These are phyloP conservation scores for Pollenia angustigena DNA, from an alignment of 2,888 invertebrate genomes.

Conservation along the genomic window DNA sequence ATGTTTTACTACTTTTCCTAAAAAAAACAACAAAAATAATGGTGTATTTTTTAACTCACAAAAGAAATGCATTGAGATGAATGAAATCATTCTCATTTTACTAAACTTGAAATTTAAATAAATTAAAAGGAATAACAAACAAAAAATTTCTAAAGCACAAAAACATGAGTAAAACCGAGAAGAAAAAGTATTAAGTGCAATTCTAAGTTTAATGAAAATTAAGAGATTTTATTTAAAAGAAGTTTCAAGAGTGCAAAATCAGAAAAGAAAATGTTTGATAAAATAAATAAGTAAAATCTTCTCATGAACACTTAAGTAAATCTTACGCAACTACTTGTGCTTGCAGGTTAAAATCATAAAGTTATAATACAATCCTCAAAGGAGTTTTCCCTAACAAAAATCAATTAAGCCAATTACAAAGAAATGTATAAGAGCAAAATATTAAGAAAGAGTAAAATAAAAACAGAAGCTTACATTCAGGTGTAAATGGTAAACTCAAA, in stretches of 20 bases:
- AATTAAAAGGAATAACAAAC: constrained; percentile 22
- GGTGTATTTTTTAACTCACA: not conserved
- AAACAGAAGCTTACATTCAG: constrained; percentile 21
- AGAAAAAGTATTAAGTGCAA: constrained; percentile 53
- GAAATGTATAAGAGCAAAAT: not conserved
- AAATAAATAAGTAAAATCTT: constrained; percentile 44
- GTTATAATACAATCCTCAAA: constrained; percentile 56
- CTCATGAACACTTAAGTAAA: constrained; percentile 44
- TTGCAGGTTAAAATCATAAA: constrained; percentile 52
- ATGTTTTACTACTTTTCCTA: constrained; percentile 22
- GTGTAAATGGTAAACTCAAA: constrained; percentile 1
- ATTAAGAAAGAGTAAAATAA: not conserved
- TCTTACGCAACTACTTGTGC: constrained; percentile 40
- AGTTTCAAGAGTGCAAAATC: constrained; percentile 38
- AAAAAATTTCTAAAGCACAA: constrained; percentile 46
- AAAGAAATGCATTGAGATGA: constrained; percentile 7
- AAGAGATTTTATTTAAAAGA: constrained; percentile 60
- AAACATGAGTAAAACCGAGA: not conserved
- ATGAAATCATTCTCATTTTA: constrained; percentile 45
- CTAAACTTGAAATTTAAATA: constrained; percentile 52
- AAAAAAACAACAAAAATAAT: constrained; percentile 3
- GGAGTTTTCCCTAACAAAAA: constrained; percentile 64
- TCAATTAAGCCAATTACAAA: constrained; percentile 70
- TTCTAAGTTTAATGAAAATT: constrained; percentile 72
- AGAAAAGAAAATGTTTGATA: constrained; percentile 36